Evolutionary conservation across 2,888 invertebrate species (phyloP).

Genomic region (Phortica okadai): DNA sequence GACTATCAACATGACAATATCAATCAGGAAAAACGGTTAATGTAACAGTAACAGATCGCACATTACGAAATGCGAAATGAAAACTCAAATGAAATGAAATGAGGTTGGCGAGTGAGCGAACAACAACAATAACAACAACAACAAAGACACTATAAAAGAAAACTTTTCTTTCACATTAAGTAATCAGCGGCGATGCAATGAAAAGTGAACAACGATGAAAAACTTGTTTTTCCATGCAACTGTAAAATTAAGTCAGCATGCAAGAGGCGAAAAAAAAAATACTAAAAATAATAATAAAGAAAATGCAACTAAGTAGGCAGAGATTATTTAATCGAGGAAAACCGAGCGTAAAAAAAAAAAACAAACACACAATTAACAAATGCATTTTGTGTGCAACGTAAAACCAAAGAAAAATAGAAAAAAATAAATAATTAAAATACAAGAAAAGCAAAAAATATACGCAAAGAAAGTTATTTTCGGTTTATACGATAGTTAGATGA

Average conservation of each 20-base stretch:
- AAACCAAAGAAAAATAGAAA: background rate
- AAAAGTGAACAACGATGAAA: slow-evolving; percentile 46
- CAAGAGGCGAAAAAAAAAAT: background rate
- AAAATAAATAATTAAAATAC: background rate
- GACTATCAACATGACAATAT: slow-evolving; percentile 1
- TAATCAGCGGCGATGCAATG: slow-evolving; percentile 35
- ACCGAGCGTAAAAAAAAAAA: slow-evolving; percentile 7
- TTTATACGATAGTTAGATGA: too few species aligned
- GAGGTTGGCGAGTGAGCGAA: slow-evolving; percentile 38
- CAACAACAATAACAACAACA: slow-evolving; percentile 42
- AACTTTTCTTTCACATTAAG: slow-evolving; percentile 36
- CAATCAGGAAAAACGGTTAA: slow-evolving; percentile 17
- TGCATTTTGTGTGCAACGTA: slow-evolving; percentile 3
- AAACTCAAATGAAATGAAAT: slow-evolving; percentile 46
- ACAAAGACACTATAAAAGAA: slow-evolving; percentile 35
- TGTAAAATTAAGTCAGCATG: slow-evolving; percentile 62
- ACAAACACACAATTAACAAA: background rate
- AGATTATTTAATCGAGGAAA: slow-evolving; percentile 58
- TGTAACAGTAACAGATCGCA: slow-evolving; percentile 31
- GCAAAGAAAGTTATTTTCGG: too few species aligned
- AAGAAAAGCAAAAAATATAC: too few species aligned
- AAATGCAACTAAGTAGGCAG: slow-evolving; percentile 22
- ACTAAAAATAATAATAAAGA: background rate
- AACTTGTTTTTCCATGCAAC: slow-evolving; percentile 61
- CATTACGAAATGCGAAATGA: slow-evolving; percentile 11